phyloP scores from a whole-genome alignment of 2,797 vertebrate species.

The Uromys caudimaculatus region DNA sequence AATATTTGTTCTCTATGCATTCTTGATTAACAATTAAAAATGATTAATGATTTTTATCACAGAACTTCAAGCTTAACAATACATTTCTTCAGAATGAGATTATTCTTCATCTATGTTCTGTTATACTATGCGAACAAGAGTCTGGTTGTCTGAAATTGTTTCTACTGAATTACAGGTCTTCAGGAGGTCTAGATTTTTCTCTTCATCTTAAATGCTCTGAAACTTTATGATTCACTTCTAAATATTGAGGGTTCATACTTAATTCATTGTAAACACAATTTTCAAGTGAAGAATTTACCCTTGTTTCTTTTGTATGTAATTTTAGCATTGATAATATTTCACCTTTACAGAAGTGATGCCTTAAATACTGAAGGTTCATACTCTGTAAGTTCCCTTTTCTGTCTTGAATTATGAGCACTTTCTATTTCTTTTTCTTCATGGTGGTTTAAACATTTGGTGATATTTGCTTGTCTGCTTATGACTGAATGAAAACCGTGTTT shows the following conservation, averaged over 20 bases:
- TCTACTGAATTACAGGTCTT: background rate
- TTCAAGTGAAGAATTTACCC: background rate
- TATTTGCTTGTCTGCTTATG: conserved; percentile 32
- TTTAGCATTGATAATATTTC: background rate
- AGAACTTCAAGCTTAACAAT: background rate
- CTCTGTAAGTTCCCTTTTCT: background rate
- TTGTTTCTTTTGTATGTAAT: background rate
- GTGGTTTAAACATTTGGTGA: conserved; percentile 19
- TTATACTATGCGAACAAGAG: no score
- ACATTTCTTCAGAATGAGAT: background rate
- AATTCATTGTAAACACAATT: background rate
- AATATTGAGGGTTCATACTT: background rate
- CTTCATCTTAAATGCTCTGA: background rate
- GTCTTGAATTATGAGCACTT: background rate
- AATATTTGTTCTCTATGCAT: background rate
- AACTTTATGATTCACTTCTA: background rate
- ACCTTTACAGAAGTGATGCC: background rate
- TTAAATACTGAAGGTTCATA: background rate
- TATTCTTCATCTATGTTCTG: background rate
- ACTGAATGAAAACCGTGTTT: background rate
- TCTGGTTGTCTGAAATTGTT: background rate
- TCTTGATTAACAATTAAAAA: background rate
- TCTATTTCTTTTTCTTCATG: background rate
- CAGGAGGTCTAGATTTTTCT: background rate
- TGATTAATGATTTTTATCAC: background rate